phyloP scores from a whole-genome alignment of 2,888 invertebrate genomes.

The Apodemia mormo region DNA sequence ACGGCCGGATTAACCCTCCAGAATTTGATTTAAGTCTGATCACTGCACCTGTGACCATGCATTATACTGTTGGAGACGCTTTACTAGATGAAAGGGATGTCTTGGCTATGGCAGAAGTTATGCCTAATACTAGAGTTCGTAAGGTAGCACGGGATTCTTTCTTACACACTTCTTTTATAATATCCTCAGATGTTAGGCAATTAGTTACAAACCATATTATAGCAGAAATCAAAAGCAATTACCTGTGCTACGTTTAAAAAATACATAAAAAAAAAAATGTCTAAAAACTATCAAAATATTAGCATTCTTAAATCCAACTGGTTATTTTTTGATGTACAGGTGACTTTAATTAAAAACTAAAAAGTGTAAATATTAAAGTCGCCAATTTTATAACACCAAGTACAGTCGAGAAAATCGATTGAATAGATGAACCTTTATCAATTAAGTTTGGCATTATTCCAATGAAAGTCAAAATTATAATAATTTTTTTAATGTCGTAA shows the following conservation, averaged over 20 bases:
- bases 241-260: constrained; percentile 7
- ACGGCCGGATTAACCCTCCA: constrained; percentile 51
- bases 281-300: background rate
- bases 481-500: too few species aligned
- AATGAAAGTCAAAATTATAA: too few species aligned
- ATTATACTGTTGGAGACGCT: constrained; percentile 53
- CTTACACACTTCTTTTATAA: constrained; percentile 50
- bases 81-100: constrained; percentile 56
- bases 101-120: constrained; percentile 51
- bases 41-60: constrained; percentile 52
- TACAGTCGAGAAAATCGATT: too few species aligned
- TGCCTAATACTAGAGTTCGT: constrained; percentile 50
- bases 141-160: constrained; percentile 52
- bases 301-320: background rate
- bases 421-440: too few species aligned
- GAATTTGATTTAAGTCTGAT: constrained; percentile 47
- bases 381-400: too few species aligned
- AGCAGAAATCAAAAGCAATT: constrained; percentile 30
- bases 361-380: too few species aligned
- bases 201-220: constrained; percentile 57
- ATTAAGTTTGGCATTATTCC: too few species aligned
- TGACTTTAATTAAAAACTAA: background rate
- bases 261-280: background rate
- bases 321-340: constrained; percentile 2
- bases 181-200: constrained; percentile 48